These are phyloP conservation scores for Oscheius onirici DNA, from an alignment of 2,888 invertebrate genomes.

Conservation along the genomic window DNA sequence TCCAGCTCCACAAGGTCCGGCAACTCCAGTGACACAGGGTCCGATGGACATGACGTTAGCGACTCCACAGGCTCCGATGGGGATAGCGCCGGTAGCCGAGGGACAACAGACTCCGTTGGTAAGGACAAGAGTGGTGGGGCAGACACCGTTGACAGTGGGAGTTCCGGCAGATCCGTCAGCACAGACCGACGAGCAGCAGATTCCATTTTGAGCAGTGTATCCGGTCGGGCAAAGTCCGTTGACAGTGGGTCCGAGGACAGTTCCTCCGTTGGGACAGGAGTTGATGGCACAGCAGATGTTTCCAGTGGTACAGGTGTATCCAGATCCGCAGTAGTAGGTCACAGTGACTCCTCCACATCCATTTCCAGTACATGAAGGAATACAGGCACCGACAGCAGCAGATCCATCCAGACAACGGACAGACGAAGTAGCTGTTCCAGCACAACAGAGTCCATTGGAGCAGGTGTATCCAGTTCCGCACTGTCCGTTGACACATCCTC, in stretches of 20 bases:
- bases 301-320: slow-evolving; percentile 70
- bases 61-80: slow-evolving; percentile 25
- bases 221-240: slow-evolving; percentile 70
- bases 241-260: slow-evolving; percentile 66
- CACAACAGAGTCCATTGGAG: slow-evolving; percentile 70
- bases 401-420: slow-evolving; percentile 66
- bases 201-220: slow-evolving; percentile 58
- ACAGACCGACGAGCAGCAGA: slow-evolving; percentile 59
- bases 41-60: slow-evolving; percentile 19
- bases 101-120: slow-evolving; percentile 67
- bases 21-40: slow-evolving; percentile 44
- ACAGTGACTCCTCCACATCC: slow-evolving; percentile 56
- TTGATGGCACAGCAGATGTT: slow-evolving; percentile 70
- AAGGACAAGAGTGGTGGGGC: slow-evolving; percentile 63
- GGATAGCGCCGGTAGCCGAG: slow-evolving; percentile 32
- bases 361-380: slow-evolving; percentile 58
- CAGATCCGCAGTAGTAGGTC: slow-evolving; percentile 66
- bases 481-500: slow-evolving; percentile 70
- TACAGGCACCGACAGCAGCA: slow-evolving; percentile 64
- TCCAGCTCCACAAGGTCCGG: slow-evolving; percentile 33
- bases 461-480: slow-evolving; percentile 71
- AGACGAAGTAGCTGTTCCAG: slow-evolving; percentile 63
- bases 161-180: slow-evolving; percentile 48
- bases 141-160: slow-evolving; percentile 46
- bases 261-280: slow-evolving; percentile 65